Evolutionary conservation across 2,797 vertebrate species (phyloP), one percentile per base, ranked within the genome.

Genomic region (Orientallactaga sibirica): DNA sequence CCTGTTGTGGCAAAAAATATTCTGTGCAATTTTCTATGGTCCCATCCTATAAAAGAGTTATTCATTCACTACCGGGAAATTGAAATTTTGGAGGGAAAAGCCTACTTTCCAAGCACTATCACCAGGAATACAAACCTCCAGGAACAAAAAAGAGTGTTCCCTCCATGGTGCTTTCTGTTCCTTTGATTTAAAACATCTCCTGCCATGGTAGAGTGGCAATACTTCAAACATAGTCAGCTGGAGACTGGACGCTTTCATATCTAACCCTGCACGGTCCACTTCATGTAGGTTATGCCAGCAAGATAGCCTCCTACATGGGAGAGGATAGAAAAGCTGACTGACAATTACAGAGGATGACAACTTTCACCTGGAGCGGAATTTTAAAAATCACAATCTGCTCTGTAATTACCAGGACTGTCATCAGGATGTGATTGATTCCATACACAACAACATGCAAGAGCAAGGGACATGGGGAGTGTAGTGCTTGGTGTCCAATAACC

Each of bases 101-200:
- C 20, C 70, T 89, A 29, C 43, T n/a, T 95, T 91, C 94, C 43
- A 81, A 91, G 64, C 66, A 93, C 11, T 67, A 84, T 87, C 66
- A 94, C 68, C 86, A 97, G 90, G 74, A 95, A 96, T 68, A 64
- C 67, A 95, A 82, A 95, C 61, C 77, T 95, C 79, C 37, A 82
- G 58, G 73, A 73, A 78, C 55, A 76, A 70, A 84, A 64, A 86
- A 84, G 61, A 80, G 12, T 73, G 37, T 78, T 91, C 83, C 67
- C 84, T 91, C 92, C 62, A 73, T 93, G 92, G 90, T 92, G 88
- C 80, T 89, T 82, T 93, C 91, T 95, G 52, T 81, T 79, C n/a
- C 91, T 97, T 96, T 96, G 86, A 97, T 93, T 96, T 95, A 84
- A 95, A 95, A 89, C 75, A 82, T 89, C 83, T 94, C 93, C 88